Percentiles rank a stretch among this genome's conserved stretches.
phyloP scores from a whole-genome alignment of 2,888 invertebrate genomes.

The Lasioglossum vierecki region DNA sequence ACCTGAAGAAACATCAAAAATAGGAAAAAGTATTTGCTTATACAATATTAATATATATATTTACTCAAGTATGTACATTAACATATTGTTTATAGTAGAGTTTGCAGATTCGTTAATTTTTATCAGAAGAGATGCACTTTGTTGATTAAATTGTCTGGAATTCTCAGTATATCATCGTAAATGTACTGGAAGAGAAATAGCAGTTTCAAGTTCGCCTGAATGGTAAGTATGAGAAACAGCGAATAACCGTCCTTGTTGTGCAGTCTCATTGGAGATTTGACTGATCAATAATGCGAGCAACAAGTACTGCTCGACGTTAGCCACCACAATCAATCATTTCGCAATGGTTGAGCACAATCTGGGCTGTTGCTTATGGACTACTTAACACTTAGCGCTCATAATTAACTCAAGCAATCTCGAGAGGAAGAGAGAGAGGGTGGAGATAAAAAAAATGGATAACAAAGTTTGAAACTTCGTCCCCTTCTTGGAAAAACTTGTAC shows the following conservation, averaged over 20 bases:
- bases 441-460: neutral
- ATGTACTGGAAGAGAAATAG: neutral
- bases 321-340: constrained; percentile 8
- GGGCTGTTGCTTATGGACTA: constrained; percentile 1
- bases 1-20: neutral
- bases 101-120: no score
- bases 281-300: constrained; percentile 37
- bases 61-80: no score
- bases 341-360: neutral
- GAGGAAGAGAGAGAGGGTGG: neutral
- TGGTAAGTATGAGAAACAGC: neutral
- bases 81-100: no score
- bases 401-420: neutral
- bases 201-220: neutral
- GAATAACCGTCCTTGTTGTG: neutral
- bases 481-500: neutral
- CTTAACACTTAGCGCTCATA: neutral
- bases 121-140: no score
- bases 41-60: no score
- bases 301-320: constrained; percentile 33
- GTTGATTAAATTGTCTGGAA: no score
- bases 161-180: neutral
- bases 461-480: neutral
- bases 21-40: neutral
- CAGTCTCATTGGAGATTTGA: neutral